phyloP scores from a whole-genome alignment of 1,140 invertebrate species.

The Sitobion miscanthi region DNA sequence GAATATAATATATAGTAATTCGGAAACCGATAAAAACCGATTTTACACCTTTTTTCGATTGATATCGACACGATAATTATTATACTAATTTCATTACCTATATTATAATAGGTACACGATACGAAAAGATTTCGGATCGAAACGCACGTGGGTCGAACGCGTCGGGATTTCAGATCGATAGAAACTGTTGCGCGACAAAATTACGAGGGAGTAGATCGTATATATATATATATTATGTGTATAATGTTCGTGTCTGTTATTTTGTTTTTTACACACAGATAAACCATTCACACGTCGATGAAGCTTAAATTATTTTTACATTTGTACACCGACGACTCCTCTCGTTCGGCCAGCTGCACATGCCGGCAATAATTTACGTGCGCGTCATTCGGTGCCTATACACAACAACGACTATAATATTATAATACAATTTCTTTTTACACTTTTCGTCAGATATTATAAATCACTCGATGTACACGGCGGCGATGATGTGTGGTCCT shows the following conservation, averaged over 20 bases:
- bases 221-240: background rate
- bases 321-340: background rate
- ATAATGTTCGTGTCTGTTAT: background rate
- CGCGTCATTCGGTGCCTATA: background rate
- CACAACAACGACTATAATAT: background rate
- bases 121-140: background rate
- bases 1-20: too few species aligned
- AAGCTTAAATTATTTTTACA: constrained; percentile 36
- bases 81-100: too few species aligned
- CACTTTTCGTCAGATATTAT: constrained; percentile 1
- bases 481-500: constrained; percentile 33
- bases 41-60: background rate
- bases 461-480: constrained; percentile 26
- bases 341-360: background rate
- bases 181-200: background rate
- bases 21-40: background rate
- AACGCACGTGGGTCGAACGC: constrained; percentile 17
- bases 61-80: background rate
- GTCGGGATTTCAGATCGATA: constrained; percentile 3
- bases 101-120: too few species aligned
- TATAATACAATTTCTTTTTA: background rate
- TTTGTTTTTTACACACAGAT: background rate
- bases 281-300: constrained; percentile 21
- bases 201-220: background rate
- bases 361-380: constrained; percentile 17